Conservation (phyloP, 2,113 vertebrate species). For the Ceyx margarethae region DNA sequence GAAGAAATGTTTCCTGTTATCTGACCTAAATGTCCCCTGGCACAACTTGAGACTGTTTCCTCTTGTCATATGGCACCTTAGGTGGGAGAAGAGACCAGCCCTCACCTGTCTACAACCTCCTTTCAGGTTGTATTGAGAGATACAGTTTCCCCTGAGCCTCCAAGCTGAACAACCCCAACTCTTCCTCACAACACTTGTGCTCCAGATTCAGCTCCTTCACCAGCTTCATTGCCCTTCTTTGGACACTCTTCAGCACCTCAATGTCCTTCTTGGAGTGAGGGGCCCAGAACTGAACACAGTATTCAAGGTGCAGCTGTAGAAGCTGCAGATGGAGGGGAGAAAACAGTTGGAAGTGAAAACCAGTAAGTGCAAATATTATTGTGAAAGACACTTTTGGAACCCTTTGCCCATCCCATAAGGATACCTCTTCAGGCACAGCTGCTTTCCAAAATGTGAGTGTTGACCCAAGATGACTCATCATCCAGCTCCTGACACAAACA, state of each 20-base stretch:
- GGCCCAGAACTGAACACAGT: background rate
- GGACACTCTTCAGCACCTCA: background rate
- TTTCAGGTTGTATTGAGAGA: background rate
- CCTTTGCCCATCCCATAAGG: background rate
- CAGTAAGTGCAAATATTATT: background rate
- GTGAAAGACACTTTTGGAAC: background rate
- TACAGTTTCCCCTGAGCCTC: background rate
- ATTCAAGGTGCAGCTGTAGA: background rate
- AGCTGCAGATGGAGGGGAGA: background rate
- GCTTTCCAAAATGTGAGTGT: background rate
- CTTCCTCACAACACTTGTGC: background rate
- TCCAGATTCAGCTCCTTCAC: background rate
- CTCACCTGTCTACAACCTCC: background rate
- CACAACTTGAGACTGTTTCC: background rate
- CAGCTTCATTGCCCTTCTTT: background rate
- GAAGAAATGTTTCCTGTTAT: background rate
- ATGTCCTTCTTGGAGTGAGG: background rate
- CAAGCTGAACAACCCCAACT: background rate
- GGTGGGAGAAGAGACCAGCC: background rate
- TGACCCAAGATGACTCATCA: background rate
- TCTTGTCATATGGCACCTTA: background rate
- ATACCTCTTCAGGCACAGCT: background rate
- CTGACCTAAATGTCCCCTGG: background rate
- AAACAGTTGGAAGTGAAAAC: background rate
- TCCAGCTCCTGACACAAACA: background rate